Percentiles rank a stretch among this genome's conserved stretches.
Evolutionary conservation across 2,888 invertebrate species (phyloP).

Genomic region (Enchytraeus crypticus): DNA sequence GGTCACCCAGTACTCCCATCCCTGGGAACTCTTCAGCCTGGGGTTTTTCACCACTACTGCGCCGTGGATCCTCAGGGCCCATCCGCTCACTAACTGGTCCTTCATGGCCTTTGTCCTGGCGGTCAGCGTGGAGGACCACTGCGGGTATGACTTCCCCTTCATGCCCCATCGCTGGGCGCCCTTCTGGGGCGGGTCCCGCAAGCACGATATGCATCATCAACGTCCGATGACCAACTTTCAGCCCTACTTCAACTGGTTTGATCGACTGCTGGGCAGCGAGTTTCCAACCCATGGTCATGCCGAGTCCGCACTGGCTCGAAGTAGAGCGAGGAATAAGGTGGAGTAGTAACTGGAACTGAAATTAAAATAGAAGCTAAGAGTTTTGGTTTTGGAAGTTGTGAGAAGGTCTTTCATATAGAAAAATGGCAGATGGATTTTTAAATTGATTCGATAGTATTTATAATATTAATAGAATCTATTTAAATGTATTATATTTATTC

Average conservation of each 20-base stretch:
- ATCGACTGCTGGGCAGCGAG: constrained; percentile 44
- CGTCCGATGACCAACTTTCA: constrained; percentile 50
- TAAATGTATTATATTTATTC: too few relatives aligned
- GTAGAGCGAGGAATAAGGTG: too few relatives aligned
- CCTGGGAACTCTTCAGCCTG: constrained; percentile 51
- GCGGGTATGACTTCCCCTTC: constrained; percentile 51
- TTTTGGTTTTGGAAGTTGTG: too few relatives aligned
- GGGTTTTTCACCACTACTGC: constrained; percentile 50
- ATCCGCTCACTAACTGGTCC: constrained; percentile 49
- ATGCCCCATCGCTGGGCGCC: constrained; percentile 45
- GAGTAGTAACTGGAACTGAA: too few relatives aligned
- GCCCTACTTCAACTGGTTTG: constrained; percentile 50
- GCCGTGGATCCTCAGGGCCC: constrained; percentile 45
- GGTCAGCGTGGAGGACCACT: constrained; percentile 49
- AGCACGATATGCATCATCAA: constrained; percentile 52
- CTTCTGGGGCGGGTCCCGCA: constrained; percentile 48
- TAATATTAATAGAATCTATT: too few relatives aligned
- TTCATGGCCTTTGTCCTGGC: constrained; percentile 48
- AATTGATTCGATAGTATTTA: too few relatives aligned
- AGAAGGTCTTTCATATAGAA: too few relatives aligned
- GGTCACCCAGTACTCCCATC: constrained; percentile 51
- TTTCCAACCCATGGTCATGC: too few relatives aligned
- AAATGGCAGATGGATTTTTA: too few relatives aligned
- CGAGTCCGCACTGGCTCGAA: too few relatives aligned
- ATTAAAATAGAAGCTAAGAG: too few relatives aligned